phyloP scores from a whole-genome alignment of 2,113 vertebrate genomes.

The Callorhinus ursinus region DNA sequence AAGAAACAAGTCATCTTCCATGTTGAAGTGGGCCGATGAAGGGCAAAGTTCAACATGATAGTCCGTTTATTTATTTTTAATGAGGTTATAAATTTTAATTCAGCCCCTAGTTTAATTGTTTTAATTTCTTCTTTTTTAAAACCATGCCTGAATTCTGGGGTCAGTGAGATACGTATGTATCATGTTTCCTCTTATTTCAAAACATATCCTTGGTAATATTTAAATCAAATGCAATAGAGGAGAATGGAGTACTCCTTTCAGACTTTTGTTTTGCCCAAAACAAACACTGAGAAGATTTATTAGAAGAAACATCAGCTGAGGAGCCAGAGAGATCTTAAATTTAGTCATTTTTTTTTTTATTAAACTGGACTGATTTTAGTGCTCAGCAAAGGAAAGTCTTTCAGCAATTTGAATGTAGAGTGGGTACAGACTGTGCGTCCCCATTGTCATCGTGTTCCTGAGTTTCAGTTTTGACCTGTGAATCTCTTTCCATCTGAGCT shows the following conservation, averaged over 20 bases:
- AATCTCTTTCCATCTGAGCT: neutral
- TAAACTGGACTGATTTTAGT: neutral
- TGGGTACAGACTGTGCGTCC: neutral
- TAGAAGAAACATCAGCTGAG: neutral
- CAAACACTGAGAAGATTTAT: neutral
- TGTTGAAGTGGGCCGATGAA: neutral
- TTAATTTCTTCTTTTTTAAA: constrained; percentile 16
- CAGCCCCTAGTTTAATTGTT: neutral
- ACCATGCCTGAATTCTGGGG: neutral
- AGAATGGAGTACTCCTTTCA: neutral
- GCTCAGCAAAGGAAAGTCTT: neutral
- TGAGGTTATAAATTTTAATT: neutral
- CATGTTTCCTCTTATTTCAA: constrained; percentile 25
- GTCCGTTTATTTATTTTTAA: neutral
- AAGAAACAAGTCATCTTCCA: neutral
- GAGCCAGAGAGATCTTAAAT: neutral
- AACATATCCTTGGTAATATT: neutral
- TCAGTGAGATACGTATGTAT: neutral
- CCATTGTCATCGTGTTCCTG: neutral
- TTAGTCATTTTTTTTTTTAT: neutral
- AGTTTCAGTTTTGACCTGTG: constrained; percentile 9
- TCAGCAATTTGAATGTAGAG: neutral
- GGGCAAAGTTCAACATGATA: neutral
- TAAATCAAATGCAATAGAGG: constrained; percentile 2
- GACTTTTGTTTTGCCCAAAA: neutral